A percentile compares a stretch with the other conserved stretches of the same genome.
Evolutionary conservation across 2,888 invertebrate species (phyloP).

Genomic region (Pharmacophagus antenor): DNA sequence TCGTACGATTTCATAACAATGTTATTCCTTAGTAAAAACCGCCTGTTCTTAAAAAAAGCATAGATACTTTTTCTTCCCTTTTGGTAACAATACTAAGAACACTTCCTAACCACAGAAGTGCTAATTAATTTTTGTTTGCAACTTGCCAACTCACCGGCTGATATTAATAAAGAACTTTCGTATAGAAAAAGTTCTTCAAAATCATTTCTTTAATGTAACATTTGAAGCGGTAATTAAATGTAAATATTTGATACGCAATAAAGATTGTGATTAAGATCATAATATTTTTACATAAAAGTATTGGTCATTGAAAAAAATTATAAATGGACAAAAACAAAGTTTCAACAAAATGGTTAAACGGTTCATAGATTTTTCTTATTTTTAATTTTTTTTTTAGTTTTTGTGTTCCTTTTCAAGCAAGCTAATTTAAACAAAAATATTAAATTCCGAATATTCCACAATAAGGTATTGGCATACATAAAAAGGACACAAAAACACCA

Average conservation of each 20-base stretch:
- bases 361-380: too few relatives aligned
- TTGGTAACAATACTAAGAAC: slow-evolving; percentile 15
- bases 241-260: not conserved
- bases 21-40: not conserved
- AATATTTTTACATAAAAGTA: too few relatives aligned
- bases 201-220: not conserved
- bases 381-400: too few relatives aligned
- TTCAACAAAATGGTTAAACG: too few relatives aligned
- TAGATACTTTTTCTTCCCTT: not conserved
- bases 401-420: too few relatives aligned
- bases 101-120: slow-evolving; percentile 16
- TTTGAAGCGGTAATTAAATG: not conserved
- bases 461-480: too few relatives aligned
- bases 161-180: slow-evolving; percentile 20
- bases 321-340: too few relatives aligned
- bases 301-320: too few relatives aligned
- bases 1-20: not conserved
- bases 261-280: too few relatives aligned
- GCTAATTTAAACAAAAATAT: too few relatives aligned
- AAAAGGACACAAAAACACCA: too few relatives aligned
- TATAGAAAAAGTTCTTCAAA: slow-evolving; percentile 4
- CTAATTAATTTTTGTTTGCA: slow-evolving; percentile 30
- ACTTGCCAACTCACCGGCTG: slow-evolving; percentile 11
- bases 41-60: not conserved
- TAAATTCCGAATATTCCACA: too few relatives aligned